These are phyloP conservation scores for Erithacus rubecula DNA, from an alignment of 2,797 vertebrate species.

Conservation along the genomic window DNA sequence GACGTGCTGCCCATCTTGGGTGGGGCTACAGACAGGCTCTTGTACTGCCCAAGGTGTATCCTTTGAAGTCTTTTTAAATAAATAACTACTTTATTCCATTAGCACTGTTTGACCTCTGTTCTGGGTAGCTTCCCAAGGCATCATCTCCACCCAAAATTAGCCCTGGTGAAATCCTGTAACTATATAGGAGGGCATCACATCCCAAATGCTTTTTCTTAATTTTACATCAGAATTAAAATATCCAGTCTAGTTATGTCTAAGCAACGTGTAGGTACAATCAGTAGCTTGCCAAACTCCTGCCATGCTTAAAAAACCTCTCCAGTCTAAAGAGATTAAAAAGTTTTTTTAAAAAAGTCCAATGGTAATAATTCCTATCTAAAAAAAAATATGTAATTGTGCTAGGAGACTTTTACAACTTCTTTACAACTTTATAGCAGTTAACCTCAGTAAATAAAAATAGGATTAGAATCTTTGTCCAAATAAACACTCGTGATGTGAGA, in stretches of 20 bases:
- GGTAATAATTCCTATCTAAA: not conserved
- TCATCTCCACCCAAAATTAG: not conserved
- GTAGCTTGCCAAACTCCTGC: not conserved
- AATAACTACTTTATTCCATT: not conserved
- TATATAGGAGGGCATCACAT: not conserved
- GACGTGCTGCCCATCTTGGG: rapidly evolving
- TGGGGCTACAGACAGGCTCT: rapidly evolving
- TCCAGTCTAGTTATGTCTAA: not conserved
- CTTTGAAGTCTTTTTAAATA: not conserved
- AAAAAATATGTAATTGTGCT: not conserved
- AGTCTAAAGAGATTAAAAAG: too few relatives aligned
- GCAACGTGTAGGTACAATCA: not conserved
- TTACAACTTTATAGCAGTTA: too few relatives aligned
- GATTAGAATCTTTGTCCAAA: not conserved
- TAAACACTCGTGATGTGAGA: not conserved
- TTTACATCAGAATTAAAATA: not conserved
- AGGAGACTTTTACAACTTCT: not conserved
- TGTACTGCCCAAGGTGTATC: not conserved
- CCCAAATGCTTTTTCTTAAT: not conserved
- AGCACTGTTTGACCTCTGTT: not conserved
- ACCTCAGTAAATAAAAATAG: not conserved
- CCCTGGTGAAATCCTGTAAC: not conserved
- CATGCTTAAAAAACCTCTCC: not conserved
- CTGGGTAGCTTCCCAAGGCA: not conserved
- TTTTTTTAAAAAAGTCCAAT: not conserved